These are phyloP conservation scores for Drosophila leontia DNA, from an alignment of 1,140 invertebrate species.

Conservation along the genomic window DNA sequence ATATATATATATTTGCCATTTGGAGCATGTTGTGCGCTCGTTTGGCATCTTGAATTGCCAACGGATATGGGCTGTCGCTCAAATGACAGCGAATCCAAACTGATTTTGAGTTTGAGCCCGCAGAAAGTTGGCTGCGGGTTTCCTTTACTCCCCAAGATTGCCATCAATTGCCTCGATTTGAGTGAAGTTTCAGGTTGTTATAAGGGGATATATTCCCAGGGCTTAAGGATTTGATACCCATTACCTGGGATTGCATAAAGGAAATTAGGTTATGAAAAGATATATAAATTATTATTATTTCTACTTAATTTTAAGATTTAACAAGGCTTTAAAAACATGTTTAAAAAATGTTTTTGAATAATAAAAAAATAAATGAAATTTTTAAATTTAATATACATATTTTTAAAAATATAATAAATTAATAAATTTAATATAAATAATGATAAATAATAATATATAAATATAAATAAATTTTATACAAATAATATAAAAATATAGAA, in stretches of 20 bases:
- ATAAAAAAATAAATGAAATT: no score
- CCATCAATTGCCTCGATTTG: constrained; percentile 31
- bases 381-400: no score
- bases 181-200: constrained; percentile 14
- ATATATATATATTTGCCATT: constrained; percentile 6
- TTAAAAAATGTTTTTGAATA: no score
- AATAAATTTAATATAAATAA: no score
- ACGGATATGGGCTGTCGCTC: constrained; percentile 35
- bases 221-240: neutral
- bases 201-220: neutral
- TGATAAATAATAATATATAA: no score
- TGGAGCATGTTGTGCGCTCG: constrained; percentile 29
- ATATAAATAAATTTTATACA: no score
- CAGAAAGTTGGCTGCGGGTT: constrained; percentile 22
- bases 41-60: constrained; percentile 35
- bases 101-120: constrained; percentile 25
- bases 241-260: neutral
- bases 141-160: constrained; percentile 8
- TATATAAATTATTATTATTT: neutral
- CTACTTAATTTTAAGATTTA: no score
- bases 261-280: no score
- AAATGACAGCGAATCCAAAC: constrained; percentile 36
- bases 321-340: no score
- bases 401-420: no score
- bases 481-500: no score